Evolutionary conservation across 2,113 vertebrate genomes (phyloP), one percentile per base, ranked within the genome.

Genomic region (Hippocampus zosterae): DNA sequence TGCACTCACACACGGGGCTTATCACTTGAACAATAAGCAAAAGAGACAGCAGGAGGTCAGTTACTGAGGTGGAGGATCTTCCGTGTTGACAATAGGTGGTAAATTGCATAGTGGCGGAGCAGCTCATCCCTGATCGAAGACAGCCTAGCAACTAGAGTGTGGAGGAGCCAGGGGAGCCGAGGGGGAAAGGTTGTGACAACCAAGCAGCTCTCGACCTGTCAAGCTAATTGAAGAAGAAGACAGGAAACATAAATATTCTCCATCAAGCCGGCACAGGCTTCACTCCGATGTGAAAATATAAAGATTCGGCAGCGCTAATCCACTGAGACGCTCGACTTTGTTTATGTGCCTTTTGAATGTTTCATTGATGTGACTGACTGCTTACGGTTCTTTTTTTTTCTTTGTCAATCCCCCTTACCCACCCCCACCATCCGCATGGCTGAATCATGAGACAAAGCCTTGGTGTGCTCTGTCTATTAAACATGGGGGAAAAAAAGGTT

Each of bases 291-390:
- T 74, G 61, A 42, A 84, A 81, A 77, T 84, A 75, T 82, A 86
- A 85, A 87, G 87, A 86, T 82, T 80, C 68, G 33, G 40, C 57
- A 27, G 67, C 33, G 78, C 64, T 84, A 84, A 84, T 84, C 74
- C 76, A 72, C 76, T 42, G 75, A 84, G 82, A 84, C 59, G 60
- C 68, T 69, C 18, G 69, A 83, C 79, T 85, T 80, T 86, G 79
- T 88, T 89, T 85, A 80, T 85, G 76, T 80, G 81, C 72, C 82
- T 78, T 85, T 73, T 85, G 81, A 87, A 87, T 80, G 85, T 83
- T 88, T 84, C 78, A 87, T 76, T 73, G 75, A 84, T 78, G 78
- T 82, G 77, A 88, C 71, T 77, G 75, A 82, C 79, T 85, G 81
- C 76, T 79, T 81, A 78, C 63, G 48, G 42, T 75, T 80, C 72